Evolutionary conservation across 2,113 vertebrate genomes (phyloP).

Genomic region (Oryzias woworae): DNA sequence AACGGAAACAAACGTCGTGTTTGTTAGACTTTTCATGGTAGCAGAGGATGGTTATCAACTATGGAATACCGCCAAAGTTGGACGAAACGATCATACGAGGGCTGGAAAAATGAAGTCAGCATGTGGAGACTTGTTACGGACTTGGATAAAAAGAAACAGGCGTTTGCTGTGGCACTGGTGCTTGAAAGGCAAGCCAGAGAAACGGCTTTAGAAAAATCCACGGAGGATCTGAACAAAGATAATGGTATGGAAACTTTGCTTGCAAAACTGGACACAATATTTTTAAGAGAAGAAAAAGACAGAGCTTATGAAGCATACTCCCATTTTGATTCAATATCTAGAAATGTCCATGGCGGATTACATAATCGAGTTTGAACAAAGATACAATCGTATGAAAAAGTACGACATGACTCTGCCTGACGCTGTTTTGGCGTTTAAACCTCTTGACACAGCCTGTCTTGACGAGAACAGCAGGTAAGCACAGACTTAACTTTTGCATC

Average conservation of each 20-base stretch:
- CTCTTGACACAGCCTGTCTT: background rate
- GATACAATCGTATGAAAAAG: background rate
- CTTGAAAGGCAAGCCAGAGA: background rate
- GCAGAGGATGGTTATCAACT: background rate
- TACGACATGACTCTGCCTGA: background rate
- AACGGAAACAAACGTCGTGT: too few relatives aligned
- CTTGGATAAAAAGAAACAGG: background rate
- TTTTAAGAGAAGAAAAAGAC: background rate
- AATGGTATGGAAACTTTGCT: background rate
- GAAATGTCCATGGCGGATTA: background rate
- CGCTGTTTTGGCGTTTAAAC: background rate
- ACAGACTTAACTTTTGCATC: background rate
- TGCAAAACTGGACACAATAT: background rate
- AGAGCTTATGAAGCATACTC: background rate
- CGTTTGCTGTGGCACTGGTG: background rate
- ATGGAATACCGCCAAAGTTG: slow-evolving; percentile 1
- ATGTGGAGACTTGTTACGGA: background rate
- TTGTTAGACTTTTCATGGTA: too few relatives aligned
- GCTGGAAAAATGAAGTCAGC: background rate
- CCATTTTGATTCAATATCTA: background rate
- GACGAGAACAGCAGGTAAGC: background rate
- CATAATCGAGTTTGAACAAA: background rate
- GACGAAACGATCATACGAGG: background rate
- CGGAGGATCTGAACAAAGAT: background rate
- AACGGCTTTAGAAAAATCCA: background rate